phyloP scores from a whole-genome alignment of 2,888 invertebrate species.

The Crepidodera aurea region DNA sequence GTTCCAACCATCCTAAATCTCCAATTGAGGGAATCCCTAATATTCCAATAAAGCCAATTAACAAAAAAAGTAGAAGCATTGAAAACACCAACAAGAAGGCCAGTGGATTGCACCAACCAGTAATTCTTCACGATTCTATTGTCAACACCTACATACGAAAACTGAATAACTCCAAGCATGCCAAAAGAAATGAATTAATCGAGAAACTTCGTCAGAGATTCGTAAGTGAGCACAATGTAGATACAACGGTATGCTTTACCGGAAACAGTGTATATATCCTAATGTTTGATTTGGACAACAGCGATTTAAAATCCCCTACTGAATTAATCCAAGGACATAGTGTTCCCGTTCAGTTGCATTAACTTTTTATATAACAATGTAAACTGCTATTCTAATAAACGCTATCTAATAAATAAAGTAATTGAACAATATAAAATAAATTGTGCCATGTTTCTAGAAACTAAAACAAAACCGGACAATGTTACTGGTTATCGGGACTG shows the following conservation, averaged over 20 bases:
- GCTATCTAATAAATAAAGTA: neutral
- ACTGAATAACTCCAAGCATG: conserved; percentile 16
- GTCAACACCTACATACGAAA: conserved; percentile 19
- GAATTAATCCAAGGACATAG: too few species aligned
- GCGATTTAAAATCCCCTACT: neutral
- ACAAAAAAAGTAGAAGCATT: too few species aligned
- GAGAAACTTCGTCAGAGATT: conserved; percentile 20
- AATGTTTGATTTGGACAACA: conserved; percentile 14
- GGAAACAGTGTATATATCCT: conserved; percentile 21
- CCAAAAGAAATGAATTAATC: conserved; percentile 1
- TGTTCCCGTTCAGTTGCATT: too few species aligned
- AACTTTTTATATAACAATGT: conserved; percentile 8
- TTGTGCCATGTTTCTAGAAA: conserved; percentile 18
- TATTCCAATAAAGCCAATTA: conserved; percentile 16
- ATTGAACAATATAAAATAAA: conserved; percentile 14
- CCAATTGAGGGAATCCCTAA: conserved; percentile 29
- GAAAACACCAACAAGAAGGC: too few species aligned
- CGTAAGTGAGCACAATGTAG: conserved; percentile 14
- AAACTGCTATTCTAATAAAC: conserved; percentile 4
- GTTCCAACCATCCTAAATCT: conserved; percentile 27
- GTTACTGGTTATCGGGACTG: too few species aligned
- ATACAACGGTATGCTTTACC: conserved; percentile 17
- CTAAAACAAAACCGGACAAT: conserved; percentile 10
- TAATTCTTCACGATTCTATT: conserved; percentile 18
- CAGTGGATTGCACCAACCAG: conserved; percentile 11